phyloP scores from a whole-genome alignment of 2,888 invertebrate species.

The Drosophila neutralis region DNA sequence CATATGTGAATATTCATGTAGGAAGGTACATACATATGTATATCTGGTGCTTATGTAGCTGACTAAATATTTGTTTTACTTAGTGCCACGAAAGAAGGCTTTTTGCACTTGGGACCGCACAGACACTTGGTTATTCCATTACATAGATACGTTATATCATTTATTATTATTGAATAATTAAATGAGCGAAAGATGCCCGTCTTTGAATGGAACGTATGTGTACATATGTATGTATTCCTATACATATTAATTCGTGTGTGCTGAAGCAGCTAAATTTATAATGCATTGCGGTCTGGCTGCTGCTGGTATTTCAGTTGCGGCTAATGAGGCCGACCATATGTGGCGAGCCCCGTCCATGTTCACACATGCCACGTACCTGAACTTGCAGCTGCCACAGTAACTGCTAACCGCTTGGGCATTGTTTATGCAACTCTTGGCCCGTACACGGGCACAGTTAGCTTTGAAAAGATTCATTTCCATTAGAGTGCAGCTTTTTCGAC shows the following conservation, averaged over 20 bases:
- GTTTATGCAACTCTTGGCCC: conserved; percentile 35
- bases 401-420: conserved; percentile 28
- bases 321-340: conserved; percentile 61
- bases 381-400: conserved; percentile 9
- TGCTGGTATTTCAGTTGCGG: conserved; percentile 53
- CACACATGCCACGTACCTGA: conserved; percentile 45
- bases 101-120: conserved; percentile 53
- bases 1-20: background rate
- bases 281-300: conserved; percentile 61
- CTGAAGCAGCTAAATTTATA: conserved; percentile 71
- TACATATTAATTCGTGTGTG: conserved; percentile 34
- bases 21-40: background rate
- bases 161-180: conserved; percentile 75
- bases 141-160: conserved; percentile 56
- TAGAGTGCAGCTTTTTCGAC: conserved; percentile 59
- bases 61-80: conserved; percentile 47
- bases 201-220: background rate
- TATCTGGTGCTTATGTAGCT: conserved; percentile 20
- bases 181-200: conserved; percentile 48
- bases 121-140: conserved; percentile 59
- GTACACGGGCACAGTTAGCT: conserved; percentile 15
- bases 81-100: conserved; percentile 41
- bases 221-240: conserved; percentile 13
- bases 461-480: conserved; percentile 64
- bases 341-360: conserved; percentile 44